Evolutionary conservation across 2,113 vertebrate genomes (phyloP).

Genomic region (Sinocyclocheilus rhinocerous): DNA sequence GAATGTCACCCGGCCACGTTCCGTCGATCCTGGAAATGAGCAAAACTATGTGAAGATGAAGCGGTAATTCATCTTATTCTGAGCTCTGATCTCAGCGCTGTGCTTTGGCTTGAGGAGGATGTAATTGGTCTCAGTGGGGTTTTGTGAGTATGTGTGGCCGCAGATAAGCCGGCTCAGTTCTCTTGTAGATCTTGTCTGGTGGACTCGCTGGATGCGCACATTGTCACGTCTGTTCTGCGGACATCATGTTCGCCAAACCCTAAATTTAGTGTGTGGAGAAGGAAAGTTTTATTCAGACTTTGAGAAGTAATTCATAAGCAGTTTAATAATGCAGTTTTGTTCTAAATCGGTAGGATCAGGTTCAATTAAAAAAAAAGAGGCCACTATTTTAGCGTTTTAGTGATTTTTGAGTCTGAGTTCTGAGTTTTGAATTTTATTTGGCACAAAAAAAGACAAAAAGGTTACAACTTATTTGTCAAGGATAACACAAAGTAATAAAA

Average conservation of each 20-base stretch:
- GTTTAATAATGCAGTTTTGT: neutral
- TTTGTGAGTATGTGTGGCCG: slow-evolving; percentile 40
- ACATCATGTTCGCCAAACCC: neutral
- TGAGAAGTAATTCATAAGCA: neutral
- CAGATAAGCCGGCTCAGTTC: slow-evolving; percentile 14
- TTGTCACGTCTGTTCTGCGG: neutral
- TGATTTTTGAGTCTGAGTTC: no score
- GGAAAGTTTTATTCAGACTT: slow-evolving; percentile 4
- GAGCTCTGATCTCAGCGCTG: slow-evolving; percentile 10
- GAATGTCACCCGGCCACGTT: neutral
- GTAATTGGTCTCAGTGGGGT: slow-evolving; percentile 71
- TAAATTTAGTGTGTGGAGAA: slow-evolving; percentile 5
- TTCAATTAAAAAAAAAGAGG: neutral
- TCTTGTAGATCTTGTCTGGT: neutral
- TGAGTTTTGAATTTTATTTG: neutral
- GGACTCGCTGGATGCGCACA: neutral
- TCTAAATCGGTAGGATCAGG: neutral
- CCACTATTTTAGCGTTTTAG: neutral
- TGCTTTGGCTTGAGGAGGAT: slow-evolving; percentile 40
- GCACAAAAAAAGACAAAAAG: neutral
- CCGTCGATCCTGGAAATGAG: slow-evolving; percentile 14
- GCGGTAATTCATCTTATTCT: slow-evolving; percentile 66
- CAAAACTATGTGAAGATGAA: slow-evolving; percentile 15
- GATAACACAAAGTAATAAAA: neutral
- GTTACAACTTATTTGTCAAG: neutral